phyloP scores from a whole-genome alignment of 23 tunicate genomes.

The Clavelina lepadiformis region DNA sequence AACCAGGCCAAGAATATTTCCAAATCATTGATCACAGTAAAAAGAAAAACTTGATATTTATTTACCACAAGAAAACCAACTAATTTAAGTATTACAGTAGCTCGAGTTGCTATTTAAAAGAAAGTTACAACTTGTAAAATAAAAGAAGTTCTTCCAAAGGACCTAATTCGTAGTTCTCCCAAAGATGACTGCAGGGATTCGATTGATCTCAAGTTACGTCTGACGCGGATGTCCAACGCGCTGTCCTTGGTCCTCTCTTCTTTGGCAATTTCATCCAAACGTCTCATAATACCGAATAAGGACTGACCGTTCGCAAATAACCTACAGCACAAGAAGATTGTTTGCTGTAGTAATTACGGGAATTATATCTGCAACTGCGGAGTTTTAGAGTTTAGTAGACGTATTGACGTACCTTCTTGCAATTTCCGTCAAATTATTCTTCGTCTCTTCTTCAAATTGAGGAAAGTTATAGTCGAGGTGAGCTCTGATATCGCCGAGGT shows the following conservation, averaged over 20 bases:
- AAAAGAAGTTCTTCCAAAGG: too few species aligned
- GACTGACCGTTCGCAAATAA: slow-evolving; percentile 1
- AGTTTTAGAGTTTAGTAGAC: not conserved
- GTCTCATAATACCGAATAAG: slow-evolving; percentile 7
- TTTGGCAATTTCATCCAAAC: slow-evolving; percentile 6
- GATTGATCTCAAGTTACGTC: not conserved
- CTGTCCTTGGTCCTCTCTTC: not conserved
- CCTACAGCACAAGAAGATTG: slow-evolving; percentile 5
- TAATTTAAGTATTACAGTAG: too few species aligned
- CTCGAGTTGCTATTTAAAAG: too few species aligned
- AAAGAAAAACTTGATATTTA: too few species aligned
- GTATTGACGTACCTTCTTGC: not conserved
- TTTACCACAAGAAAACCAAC: too few species aligned
- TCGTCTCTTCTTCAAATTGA: not conserved
- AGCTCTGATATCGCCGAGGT: not conserved
- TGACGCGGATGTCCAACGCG: slow-evolving; percentile 16
- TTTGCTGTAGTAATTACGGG: too few species aligned
- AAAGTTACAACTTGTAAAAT: too few species aligned
- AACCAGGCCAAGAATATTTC: too few species aligned
- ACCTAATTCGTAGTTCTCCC: too few species aligned
- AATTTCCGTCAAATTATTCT: not conserved
- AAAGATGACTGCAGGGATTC: too few species aligned
- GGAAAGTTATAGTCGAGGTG: not conserved
- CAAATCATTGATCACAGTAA: too few species aligned
- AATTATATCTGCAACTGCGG: not conserved